Evolutionary conservation across 2,113 vertebrate genomes (phyloP), one percentile per base, ranked within the genome.

Genomic region (Amphiprion ocellaris): DNA sequence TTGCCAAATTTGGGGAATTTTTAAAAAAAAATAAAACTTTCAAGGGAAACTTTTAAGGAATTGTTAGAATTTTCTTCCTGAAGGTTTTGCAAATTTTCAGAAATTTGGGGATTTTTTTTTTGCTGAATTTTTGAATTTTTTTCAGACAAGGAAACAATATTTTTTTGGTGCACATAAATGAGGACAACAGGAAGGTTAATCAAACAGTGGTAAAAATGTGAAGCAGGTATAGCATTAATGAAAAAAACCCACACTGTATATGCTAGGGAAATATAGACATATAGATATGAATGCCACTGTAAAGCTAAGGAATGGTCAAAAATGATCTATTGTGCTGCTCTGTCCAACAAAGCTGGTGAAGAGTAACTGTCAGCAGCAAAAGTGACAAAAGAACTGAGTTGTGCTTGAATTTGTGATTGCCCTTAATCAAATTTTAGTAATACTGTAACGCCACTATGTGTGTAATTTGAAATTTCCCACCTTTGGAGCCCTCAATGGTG

Each of bases 171-270:
- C 21, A 21, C 21, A 21, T 21, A 21, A 21, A 21, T 21, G 21
- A 21, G 21, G 21, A 21, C 21, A 21, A 21, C 21, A 21, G 21
- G 21, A 21, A 21, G 21, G 21, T 21, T 33, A 73, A 53, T 23
- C 62, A 59, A 19, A 26, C 26, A 26, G 2, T 26, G 26, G 26
- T 1, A 61, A 24, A 90, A 69, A 76, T 83, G 63, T 81, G 66
- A 79, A 67, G 39, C 47, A 77, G 63, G 37, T 71, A 52, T 55
- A 80, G 80, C 65, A 77, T 85, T 60, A 71, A 82, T 70, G 52
- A 61, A 53, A 33, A 49, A 23, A 16, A 46, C 81, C 78, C 19
- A 65, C 17, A 72, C 54, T 81, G 52, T 26, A 64, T 61, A 69
- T 68, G 54, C 44, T 30, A 10, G n/a, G n/a, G 26, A 58, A 62